These are phyloP conservation scores for Plecotus auritus DNA, from an alignment of 2,113 vertebrate genomes.

Conservation along the genomic window DNA sequence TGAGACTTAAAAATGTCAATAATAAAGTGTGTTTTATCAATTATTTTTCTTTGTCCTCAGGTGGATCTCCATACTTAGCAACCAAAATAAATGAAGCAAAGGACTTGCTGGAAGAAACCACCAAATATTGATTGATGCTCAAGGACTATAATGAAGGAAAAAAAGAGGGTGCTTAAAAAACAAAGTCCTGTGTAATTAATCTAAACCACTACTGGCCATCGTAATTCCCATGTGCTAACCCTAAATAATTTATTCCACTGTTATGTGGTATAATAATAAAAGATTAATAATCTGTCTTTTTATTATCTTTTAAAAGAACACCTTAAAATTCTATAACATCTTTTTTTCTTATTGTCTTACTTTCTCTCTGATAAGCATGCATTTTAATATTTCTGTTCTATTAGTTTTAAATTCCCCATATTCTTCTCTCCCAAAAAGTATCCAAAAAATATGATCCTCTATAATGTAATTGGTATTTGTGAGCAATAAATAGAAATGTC, in stretches of 20 bases:
- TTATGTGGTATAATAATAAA: slow-evolving; percentile 61
- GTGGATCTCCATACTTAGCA: slow-evolving; percentile 89
- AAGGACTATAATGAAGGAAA: background rate
- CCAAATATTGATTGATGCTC: slow-evolving; percentile 79
- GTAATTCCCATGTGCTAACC: background rate
- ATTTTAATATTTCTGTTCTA: background rate
- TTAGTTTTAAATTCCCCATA: background rate
- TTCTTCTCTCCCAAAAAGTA: background rate
- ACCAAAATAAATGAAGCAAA: slow-evolving; percentile 92
- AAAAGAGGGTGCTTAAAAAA: background rate
- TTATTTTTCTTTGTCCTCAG: slow-evolving; percentile 76
- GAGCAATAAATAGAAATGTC: background rate
- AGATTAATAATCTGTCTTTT: background rate
- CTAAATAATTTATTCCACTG: slow-evolving; percentile 1
- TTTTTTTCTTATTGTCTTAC: background rate
- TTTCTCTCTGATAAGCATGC: background rate
- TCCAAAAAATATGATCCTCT: background rate
- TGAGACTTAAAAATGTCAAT: slow-evolving; percentile 12
- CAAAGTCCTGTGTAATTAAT: background rate
- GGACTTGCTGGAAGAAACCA: slow-evolving; percentile 84
- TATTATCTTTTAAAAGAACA: background rate
- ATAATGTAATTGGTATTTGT: background rate
- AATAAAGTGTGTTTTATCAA: slow-evolving; percentile 24
- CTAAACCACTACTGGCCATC: background rate
- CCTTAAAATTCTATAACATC: background rate